A percentile compares a stretch with the other conserved stretches of the same genome.
phyloP scores from a whole-genome alignment of 2,797 vertebrate genomes.

The Enteromius paludinosus region DNA sequence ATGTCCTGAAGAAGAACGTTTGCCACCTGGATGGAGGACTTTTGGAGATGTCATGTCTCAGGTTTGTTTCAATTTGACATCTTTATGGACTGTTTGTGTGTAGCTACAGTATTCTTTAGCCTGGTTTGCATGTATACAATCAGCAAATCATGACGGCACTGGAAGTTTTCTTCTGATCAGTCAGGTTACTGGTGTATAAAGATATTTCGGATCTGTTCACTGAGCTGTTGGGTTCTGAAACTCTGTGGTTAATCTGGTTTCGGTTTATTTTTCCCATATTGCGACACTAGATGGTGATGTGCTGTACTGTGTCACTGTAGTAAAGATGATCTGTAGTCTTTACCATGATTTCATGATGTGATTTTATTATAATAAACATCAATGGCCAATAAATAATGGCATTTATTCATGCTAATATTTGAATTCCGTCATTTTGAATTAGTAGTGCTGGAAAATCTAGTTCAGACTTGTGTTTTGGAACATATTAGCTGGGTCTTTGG shows the following conservation, averaged over 20 bases:
- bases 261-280: slow-evolving; percentile 60
- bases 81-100: not conserved
- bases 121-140: not conserved
- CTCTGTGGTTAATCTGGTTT: not conserved
- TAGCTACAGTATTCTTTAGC: not conserved
- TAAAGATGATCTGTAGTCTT: not conserved
- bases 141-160: not conserved
- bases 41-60: slow-evolving; percentile 5
- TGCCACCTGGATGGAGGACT: not conserved
- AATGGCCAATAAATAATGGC: not conserved
- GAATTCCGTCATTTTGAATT: not conserved
- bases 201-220: not conserved
- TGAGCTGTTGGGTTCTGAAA: not conserved
- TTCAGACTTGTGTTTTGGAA: not conserved
- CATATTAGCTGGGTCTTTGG: not conserved
- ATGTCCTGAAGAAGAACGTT: not conserved
- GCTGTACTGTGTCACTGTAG: slow-evolving; percentile 37
- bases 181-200: too few species aligned
- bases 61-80: slow-evolving; percentile 29
- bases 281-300: slow-evolving; percentile 74
- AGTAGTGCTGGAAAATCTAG: not conserved
- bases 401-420: not conserved
- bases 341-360: not conserved
- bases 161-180: not conserved
- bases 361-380: not conserved